phyloP scores from a whole-genome alignment of 2,797 vertebrate genomes.

The Manis javanica region DNA sequence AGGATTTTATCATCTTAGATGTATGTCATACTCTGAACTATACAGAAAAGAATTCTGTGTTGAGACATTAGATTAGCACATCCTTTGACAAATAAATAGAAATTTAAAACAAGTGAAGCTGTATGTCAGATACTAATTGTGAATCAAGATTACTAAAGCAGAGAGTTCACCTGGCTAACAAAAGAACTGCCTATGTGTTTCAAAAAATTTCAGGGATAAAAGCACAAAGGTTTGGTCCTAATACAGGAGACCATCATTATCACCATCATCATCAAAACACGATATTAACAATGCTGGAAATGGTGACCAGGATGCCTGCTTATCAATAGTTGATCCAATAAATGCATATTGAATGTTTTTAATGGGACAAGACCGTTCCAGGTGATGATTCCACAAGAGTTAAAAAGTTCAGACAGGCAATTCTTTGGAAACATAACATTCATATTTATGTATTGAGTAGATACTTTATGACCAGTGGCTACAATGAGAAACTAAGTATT shows the following conservation, averaged over 20 bases:
- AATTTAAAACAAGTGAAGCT: conserved; percentile 1
- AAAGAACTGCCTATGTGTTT: background rate
- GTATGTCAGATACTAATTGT: background rate
- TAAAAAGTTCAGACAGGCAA: background rate
- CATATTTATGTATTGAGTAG: background rate
- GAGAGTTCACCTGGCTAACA: background rate
- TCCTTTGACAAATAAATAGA: conserved; percentile 7
- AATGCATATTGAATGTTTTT: background rate
- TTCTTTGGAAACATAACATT: background rate
- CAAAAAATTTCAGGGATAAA: background rate
- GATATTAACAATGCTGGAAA: background rate
- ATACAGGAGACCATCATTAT: background rate
- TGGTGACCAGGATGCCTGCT: background rate
- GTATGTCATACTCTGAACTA: background rate
- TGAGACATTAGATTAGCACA: background rate
- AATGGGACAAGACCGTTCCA: background rate
- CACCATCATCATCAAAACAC: background rate
- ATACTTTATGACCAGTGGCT: background rate
- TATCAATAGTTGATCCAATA: background rate
- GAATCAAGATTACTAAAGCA: background rate
- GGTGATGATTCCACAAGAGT: background rate
- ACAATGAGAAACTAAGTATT: background rate
- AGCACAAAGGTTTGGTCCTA: background rate
- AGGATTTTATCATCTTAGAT: background rate
- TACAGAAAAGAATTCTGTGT: background rate